phyloP scores from a whole-genome alignment of 2,888 invertebrate species.

The Coenonympha arcania region DNA sequence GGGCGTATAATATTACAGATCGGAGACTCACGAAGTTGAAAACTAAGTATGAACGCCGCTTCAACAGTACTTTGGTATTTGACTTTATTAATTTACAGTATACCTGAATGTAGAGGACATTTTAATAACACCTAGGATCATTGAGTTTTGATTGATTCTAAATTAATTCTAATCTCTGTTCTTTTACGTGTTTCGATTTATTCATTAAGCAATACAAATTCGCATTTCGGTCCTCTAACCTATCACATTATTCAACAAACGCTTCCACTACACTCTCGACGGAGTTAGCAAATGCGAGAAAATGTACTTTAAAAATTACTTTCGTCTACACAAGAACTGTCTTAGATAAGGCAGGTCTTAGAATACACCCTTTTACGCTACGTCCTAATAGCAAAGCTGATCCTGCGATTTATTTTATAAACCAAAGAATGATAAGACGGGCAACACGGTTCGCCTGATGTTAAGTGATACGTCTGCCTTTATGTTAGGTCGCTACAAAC shows the following conservation, averaged over 20 bases:
- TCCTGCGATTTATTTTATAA: too few species aligned
- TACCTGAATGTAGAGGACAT: not conserved
- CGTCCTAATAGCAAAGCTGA: too few species aligned
- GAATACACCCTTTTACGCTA: too few species aligned
- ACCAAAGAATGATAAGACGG: too few species aligned
- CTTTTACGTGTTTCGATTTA: not conserved
- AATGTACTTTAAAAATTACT: too few species aligned
- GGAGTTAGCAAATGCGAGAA: too few species aligned
- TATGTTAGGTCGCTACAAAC: too few species aligned
- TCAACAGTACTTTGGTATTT: constrained; percentile 1
- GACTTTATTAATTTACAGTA: not conserved
- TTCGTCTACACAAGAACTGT: too few species aligned
- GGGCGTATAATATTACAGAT: not conserved
- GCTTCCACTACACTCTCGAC: not conserved
- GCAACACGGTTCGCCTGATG: too few species aligned
- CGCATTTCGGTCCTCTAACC: constrained; percentile 11
- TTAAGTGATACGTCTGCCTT: too few species aligned
- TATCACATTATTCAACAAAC: constrained; percentile 6
- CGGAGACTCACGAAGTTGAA: not conserved
- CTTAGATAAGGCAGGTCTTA: too few species aligned
- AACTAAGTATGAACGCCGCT: not conserved
- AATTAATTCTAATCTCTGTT: not conserved
- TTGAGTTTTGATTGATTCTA: not conserved
- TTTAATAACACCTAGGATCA: not conserved
- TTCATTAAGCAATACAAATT: not conserved